Conservation (phyloP, 2,888 invertebrate species). For the Amphipoea oculea region DNA sequence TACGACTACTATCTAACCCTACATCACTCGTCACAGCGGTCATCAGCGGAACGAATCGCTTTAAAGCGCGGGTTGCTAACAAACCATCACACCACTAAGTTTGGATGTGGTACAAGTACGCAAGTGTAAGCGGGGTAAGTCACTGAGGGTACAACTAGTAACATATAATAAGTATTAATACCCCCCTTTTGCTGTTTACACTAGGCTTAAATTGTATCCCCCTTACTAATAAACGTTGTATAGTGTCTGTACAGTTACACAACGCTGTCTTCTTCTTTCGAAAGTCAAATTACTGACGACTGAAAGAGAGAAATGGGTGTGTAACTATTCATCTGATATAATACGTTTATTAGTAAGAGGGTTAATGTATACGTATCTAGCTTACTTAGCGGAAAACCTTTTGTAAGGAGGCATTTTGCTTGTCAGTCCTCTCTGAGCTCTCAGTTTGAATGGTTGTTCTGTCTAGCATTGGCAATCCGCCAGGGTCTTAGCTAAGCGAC, state of each 20-base stretch:
- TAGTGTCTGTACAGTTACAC: too few species aligned
- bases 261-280: too few species aligned
- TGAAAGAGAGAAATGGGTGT: too few species aligned
- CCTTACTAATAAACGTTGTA: too few species aligned
- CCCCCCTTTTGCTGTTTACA: neutral
- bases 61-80: conserved; percentile 66
- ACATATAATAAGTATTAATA: neutral
- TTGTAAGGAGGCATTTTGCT: neutral
- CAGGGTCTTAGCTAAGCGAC: neutral
- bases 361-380: neutral
- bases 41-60: conserved; percentile 77
- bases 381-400: neutral
- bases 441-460: neutral
- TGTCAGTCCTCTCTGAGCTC: neutral
- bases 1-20: conserved; percentile 49
- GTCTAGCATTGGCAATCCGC: neutral
- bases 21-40: conserved; percentile 70
- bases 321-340: too few species aligned
- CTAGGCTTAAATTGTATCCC: neutral
- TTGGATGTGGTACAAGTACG: conserved; percentile 53
- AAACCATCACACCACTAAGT: conserved; percentile 59
- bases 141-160: neutral
- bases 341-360: too few species aligned
- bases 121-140: neutral
- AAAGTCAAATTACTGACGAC: too few species aligned